These are phyloP conservation scores for Chironomus tepperi DNA, from an alignment of 1,140 invertebrate genomes.

Conservation along the genomic window DNA sequence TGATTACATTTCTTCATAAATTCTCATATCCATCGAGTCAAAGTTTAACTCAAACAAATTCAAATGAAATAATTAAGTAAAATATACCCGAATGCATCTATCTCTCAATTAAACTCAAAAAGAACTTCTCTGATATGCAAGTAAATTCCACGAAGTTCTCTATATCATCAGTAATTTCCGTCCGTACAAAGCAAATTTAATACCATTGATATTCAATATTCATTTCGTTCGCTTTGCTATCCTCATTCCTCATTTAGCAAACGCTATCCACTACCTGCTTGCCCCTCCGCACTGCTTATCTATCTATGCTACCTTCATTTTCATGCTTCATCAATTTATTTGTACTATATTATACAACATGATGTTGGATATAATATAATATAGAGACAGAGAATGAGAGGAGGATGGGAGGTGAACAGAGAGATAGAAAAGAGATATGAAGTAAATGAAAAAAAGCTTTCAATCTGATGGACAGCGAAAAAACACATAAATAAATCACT, in stretches of 20 bases:
- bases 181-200: not conserved
- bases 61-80: too few relatives aligned
- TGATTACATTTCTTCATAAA: too few relatives aligned
- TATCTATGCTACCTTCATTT: not conserved
- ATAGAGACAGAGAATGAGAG: too few relatives aligned
- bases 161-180: not conserved
- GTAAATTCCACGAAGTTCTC: too few relatives aligned
- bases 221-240: not conserved
- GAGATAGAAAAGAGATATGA: not conserved
- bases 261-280: too few relatives aligned
- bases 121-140: too few relatives aligned
- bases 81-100: too few relatives aligned
- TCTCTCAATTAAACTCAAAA: too few relatives aligned
- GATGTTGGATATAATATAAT: too few relatives aligned
- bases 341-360: not conserved
- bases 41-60: too few relatives aligned
- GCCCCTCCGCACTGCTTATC: not conserved
- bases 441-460: not conserved
- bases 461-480: not conserved
- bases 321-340: constrained; percentile 21
- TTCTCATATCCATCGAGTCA: too few relatives aligned
- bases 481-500: constrained; percentile 21
- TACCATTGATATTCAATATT: constrained; percentile 17
- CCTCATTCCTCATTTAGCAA: too few relatives aligned
- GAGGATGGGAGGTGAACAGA: not conserved